Conservation (phyloP, 2,888 invertebrate species). For the Nasonovia ribisnigri region DNA sequence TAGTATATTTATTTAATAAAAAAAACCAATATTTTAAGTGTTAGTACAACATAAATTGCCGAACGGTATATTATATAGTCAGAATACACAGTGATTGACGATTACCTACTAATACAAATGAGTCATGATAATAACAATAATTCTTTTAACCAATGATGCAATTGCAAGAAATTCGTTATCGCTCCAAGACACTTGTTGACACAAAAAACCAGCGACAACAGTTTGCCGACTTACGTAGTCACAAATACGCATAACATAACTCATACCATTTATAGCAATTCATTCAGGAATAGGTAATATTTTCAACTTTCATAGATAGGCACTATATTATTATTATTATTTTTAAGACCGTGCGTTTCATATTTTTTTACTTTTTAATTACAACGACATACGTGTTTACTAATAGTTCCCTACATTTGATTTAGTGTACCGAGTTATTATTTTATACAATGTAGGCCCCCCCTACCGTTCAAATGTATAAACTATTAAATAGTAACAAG, state of each 20-base stretch:
- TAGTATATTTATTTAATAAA: not conserved
- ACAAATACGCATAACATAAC: not conserved
- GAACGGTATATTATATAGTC: not conserved
- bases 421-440: not conserved
- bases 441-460: not conserved
- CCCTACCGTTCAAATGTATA: not conserved
- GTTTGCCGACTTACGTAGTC: slow-evolving; percentile 14
- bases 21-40: not conserved
- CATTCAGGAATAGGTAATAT: not conserved
- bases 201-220: slow-evolving; percentile 31
- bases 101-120: slow-evolving; percentile 20
- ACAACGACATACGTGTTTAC: not conserved
- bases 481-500: not conserved
- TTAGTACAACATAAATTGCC: not conserved
- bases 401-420: not conserved
- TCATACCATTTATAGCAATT: not conserved
- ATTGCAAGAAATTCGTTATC: slow-evolving; percentile 52
- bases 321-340: not conserved
- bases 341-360: not conserved
- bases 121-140: not conserved
- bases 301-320: not conserved
- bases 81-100: not conserved
- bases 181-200: slow-evolving; percentile 47
- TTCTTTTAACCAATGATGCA: slow-evolving; percentile 49
- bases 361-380: not conserved